Evolutionary conservation across 2,888 invertebrate genomes (phyloP).

Genomic region (Lacanobia oleracea): DNA sequence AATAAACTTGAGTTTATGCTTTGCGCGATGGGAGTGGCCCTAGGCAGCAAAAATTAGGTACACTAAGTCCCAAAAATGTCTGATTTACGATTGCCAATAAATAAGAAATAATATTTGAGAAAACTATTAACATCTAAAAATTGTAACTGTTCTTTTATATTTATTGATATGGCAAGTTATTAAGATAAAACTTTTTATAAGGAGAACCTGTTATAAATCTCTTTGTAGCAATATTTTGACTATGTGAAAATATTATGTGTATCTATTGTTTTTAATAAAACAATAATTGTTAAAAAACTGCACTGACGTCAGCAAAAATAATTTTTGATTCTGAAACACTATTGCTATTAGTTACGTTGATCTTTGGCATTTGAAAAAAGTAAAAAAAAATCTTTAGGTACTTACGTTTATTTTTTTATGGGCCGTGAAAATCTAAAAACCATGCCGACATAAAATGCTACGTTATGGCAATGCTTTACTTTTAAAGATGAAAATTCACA

Average conservation of each 20-base stretch:
- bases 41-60: neutral
- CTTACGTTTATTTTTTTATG: conserved; percentile 24
- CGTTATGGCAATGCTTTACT: conserved; percentile 37
- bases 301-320: conserved; percentile 10
- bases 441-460: conserved; percentile 42
- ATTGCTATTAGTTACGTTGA: conserved; percentile 4
- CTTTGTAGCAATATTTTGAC: conserved; percentile 16
- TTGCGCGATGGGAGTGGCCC: neutral
- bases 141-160: conserved; percentile 47
- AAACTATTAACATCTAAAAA: conserved; percentile 46
- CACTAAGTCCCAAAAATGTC: conserved; percentile 15
- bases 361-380: conserved; percentile 15
- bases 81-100: conserved; percentile 49
- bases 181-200: conserved; percentile 33
- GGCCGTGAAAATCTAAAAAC: conserved; percentile 29
- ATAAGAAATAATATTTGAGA: conserved; percentile 51
- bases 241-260: conserved; percentile 4
- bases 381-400: neutral
- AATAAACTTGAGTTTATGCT: neutral
- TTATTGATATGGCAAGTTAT: conserved; percentile 54
- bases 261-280: neutral
- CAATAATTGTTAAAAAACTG: neutral
- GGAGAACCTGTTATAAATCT: conserved; percentile 16
- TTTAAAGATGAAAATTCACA: conserved; percentile 19
- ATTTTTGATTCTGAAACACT: neutral